Evolutionary conservation across 2,113 vertebrate species (phyloP), one percentile per base, ranked within the genome.

Genomic region (Oreochromis aureus): DNA sequence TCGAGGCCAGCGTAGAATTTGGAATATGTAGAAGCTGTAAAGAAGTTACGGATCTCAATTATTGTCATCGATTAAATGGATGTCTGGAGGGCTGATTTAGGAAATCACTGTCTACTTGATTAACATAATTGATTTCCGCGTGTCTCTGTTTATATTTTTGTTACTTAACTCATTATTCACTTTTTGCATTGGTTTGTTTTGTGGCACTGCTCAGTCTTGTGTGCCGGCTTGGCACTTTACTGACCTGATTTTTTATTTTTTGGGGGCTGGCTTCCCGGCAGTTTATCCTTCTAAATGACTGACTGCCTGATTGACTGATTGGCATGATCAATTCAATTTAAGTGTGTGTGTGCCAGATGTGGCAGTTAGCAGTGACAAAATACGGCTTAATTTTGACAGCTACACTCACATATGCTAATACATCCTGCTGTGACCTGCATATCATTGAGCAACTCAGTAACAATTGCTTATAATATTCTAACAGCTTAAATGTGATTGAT

Each of bases 401-500:
- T 55, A 69, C 12, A 2, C 59, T 55, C 32, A 34, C 56, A 56
- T 34, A 51, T 82, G 61, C 71, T 82, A 85, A 86, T 86, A 34
- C 15, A 15, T 90, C 58, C 27, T 2, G 18, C 44, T 73, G 27
- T 85, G 81, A 86, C 85, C 78, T 83, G 83, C 13, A 27, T 80
- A 81, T 89, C 11, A 73, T 84, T 39, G 83, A 81, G 86, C 48
- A 58, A 36, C 81, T 90, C 19, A 3, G 63, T 46, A 85, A 81
- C 80, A 78, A 87, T 84, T 61, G 71, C 32, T 81, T 61, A 22
- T 80, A 80, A 85, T 80, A 78, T 61, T 71, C 55, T 51, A 63
- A 79, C 48, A 66, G 71, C 79, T 91, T 88, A 87, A 87, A 89
- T 86, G 83, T 88, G 86, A 93, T 90, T 83, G 84, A 87, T 90